Conservation (phyloP, 2,888 invertebrate genomes). For the Metacarcinus magister region DNA sequence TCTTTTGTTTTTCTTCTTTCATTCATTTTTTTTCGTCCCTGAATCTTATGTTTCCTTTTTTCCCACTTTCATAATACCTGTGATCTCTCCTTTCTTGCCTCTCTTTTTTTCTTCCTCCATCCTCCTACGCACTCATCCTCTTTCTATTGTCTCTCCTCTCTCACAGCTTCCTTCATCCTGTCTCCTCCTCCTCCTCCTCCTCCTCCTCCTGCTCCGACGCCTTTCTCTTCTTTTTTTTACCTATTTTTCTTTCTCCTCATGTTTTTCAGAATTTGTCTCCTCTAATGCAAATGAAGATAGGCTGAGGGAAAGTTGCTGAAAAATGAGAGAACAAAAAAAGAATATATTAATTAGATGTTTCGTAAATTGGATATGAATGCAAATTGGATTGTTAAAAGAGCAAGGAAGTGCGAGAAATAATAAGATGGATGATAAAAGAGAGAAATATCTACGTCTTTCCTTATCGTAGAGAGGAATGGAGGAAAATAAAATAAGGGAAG, state of each 20-base stretch:
- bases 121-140: background rate
- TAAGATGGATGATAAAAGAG: background rate
- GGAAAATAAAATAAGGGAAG: background rate
- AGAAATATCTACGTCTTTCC: background rate
- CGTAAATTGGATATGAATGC: background rate
- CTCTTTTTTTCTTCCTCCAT: too few species aligned
- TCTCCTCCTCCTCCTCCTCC: background rate
- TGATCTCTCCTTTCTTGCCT: too few species aligned
- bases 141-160: background rate
- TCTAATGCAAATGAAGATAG: too few species aligned
- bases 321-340: background rate
- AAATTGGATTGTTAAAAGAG: background rate
- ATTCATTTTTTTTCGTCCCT: background rate
- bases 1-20: background rate
- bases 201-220: background rate
- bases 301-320: too few species aligned
- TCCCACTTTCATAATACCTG: too few species aligned
- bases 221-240: background rate
- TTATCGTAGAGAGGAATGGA: slow-evolving; percentile 26
- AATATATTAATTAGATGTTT: background rate
- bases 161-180: background rate
- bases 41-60: background rate
- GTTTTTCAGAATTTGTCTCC: background rate
- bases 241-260: background rate
- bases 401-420: background rate